Conservation (phyloP, 2,113 vertebrate genomes). For the Micronisus gabar region DNA sequence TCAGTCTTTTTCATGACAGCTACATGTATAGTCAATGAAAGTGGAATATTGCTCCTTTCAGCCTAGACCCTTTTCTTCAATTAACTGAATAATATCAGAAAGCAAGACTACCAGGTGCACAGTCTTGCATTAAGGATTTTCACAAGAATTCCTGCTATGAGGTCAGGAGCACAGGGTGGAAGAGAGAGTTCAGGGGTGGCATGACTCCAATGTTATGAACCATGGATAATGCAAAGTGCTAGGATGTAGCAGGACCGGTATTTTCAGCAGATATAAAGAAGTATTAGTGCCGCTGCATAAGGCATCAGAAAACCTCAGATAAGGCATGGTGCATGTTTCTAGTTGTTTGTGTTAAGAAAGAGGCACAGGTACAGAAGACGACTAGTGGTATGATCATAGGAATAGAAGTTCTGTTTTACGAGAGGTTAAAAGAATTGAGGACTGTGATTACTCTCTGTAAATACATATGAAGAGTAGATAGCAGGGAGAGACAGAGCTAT, state of each 20-base stretch:
- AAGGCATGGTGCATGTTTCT: neutral
- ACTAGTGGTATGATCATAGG: neutral
- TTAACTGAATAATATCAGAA: neutral
- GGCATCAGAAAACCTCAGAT: neutral
- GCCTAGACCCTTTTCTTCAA: neutral
- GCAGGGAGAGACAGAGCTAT: neutral
- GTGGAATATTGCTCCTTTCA: neutral
- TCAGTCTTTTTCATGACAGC: neutral
- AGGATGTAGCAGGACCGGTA: neutral
- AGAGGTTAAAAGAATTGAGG: neutral
- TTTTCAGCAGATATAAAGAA: neutral
- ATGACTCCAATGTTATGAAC: neutral
- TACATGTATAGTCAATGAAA: neutral
- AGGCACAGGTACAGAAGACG: neutral
- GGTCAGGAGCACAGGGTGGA: neutral
- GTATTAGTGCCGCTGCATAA: rapidly evolving
- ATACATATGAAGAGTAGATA: neutral
- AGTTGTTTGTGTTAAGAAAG: neutral
- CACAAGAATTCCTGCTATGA: neutral
- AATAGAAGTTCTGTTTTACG: neutral
- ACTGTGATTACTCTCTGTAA: neutral
- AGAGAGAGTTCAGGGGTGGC: neutral
- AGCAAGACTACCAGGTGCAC: neutral
- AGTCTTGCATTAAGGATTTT: neutral
- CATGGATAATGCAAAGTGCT: neutral